A percentile compares a stretch with the other conserved stretches of the same genome.
These are phyloP conservation scores for Gephyroberyx darwinii DNA, from an alignment of 2,797 vertebrate species.

Conservation along the genomic window DNA sequence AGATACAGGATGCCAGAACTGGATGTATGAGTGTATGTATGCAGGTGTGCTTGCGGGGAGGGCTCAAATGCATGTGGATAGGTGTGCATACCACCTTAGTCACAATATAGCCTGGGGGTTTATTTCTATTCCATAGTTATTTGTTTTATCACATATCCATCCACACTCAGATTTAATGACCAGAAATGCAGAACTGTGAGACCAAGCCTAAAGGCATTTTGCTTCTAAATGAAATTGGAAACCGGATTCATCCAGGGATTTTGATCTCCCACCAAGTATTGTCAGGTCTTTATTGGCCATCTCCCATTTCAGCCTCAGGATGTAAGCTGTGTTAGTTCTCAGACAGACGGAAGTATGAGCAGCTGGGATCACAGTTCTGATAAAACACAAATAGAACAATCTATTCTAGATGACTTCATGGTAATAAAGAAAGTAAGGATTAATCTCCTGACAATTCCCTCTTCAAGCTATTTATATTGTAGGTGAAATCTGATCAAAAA, in stretches of 20 bases:
- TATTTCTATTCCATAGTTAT: conserved; percentile 26
- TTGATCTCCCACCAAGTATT: conserved; percentile 54
- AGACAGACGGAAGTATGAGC: conserved; percentile 22
- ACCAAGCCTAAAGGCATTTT: conserved; percentile 31
- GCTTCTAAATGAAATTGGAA: conserved; percentile 57
- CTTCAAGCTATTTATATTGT: neutral
- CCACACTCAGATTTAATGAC: conserved; percentile 56
- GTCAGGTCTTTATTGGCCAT: conserved; percentile 54
- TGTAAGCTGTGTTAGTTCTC: conserved; percentile 33
- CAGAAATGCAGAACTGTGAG: conserved; percentile 54
- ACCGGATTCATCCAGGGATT: conserved; percentile 51
- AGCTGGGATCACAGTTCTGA: conserved; percentile 18
- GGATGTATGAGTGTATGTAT: conserved; percentile 1
- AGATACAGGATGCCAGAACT: conserved; percentile 20
- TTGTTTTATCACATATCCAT: conserved; percentile 32
- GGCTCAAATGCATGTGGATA: conserved; percentile 14
- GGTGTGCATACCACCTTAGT: conserved; percentile 10
- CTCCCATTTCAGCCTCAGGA: conserved; percentile 44
- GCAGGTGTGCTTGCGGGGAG: conserved; percentile 7
- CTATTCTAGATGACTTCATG: conserved; percentile 16
- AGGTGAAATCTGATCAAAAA: no score
- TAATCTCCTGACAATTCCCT: neutral
- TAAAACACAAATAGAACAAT: conserved; percentile 18
- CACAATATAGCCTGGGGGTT: neutral
- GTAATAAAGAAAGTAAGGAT: conserved; percentile 25